Evolutionary conservation across 2,113 vertebrate species (phyloP).

Genomic region (Notothenia coriiceps): DNA sequence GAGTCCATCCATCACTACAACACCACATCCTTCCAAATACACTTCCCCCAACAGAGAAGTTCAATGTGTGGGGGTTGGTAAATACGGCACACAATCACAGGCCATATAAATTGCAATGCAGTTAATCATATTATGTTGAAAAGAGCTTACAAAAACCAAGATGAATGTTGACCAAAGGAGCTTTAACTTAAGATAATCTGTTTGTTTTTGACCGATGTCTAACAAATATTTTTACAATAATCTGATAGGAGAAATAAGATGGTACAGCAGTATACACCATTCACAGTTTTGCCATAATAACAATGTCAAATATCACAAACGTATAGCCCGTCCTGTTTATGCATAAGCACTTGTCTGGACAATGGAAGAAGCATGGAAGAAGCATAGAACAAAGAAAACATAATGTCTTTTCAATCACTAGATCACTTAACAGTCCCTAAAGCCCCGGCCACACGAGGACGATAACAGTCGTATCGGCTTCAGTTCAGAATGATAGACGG

Average conservation of each 20-base stretch:
- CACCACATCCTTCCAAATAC: constrained; percentile 60
- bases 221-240: constrained; percentile 30
- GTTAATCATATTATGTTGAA: constrained; percentile 38
- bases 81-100: neutral
- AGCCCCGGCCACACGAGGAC: too few species aligned
- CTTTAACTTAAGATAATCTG: constrained; percentile 39
- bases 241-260: constrained; percentile 10
- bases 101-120: neutral
- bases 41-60: constrained; percentile 19
- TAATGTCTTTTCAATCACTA: too few species aligned
- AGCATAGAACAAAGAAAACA: too few species aligned
- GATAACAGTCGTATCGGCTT: too few species aligned
- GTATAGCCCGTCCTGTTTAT: neutral
- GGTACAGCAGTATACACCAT: too few species aligned
- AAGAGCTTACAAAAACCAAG: constrained; percentile 41
- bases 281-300: neutral
- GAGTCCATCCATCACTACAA: constrained; percentile 35
- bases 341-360: neutral
- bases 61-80: neutral
- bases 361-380: neutral
- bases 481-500: too few species aligned
- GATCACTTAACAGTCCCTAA: too few species aligned
- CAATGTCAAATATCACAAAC: neutral
- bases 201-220: constrained; percentile 40
- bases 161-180: constrained; percentile 21